A percentile compares a stretch with the other conserved stretches of the same genome.
Conservation (phyloP, 2,888 invertebrate species). For the Synergus umbraculus region DNA sequence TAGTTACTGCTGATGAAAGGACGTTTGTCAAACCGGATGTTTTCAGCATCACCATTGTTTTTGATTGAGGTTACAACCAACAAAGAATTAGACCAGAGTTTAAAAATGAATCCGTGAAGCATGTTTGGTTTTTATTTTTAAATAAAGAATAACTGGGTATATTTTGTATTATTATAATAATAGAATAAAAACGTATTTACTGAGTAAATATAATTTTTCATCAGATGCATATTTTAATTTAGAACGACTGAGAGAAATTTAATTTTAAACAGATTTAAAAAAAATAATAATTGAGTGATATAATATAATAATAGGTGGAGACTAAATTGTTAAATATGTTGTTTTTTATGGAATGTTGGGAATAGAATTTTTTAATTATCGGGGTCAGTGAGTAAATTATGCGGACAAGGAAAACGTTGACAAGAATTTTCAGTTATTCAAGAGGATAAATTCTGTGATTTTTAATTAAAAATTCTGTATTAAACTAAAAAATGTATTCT, state of each 20-base stretch:
- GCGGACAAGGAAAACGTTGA: neutral
- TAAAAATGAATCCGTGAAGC: neutral
- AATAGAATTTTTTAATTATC: slow-evolving; percentile 9
- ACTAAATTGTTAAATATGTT: neutral
- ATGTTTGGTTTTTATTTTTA: no score
- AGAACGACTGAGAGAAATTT: no score
- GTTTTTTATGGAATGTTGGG: neutral
- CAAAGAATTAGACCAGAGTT: neutral
- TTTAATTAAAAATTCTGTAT: neutral
- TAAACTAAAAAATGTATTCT: neutral
- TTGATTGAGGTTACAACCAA: neutral
- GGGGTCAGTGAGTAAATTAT: neutral
- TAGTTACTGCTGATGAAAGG: neutral
- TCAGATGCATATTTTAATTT: no score
- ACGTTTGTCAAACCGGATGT: neutral
- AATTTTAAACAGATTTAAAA: neutral
- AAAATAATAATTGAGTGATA: no score
- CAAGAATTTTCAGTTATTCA: slow-evolving; percentile 1
- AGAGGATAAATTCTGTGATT: neutral
- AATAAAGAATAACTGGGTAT: no score
- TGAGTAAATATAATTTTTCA: no score
- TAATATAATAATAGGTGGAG: neutral
- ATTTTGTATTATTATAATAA: no score
- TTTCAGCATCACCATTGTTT: neutral
- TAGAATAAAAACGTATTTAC: no score